A percentile compares a stretch with the other conserved stretches of the same genome.
Evolutionary conservation across 2,113 vertebrate species (phyloP).

Genomic region (Aramus guarauna): DNA sequence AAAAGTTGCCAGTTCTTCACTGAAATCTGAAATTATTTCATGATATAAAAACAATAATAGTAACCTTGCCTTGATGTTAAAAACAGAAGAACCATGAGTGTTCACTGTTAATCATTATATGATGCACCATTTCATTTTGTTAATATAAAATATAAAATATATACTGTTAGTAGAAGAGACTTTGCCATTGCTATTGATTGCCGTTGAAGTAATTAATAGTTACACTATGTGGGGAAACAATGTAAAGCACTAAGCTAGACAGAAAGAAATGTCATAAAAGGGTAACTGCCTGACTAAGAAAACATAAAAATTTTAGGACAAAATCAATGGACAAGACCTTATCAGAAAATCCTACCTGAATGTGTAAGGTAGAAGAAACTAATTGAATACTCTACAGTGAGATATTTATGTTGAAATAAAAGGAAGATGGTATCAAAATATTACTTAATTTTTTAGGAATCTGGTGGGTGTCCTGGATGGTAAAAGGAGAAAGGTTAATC

Average conservation of each 20-base stretch:
- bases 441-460: background rate
- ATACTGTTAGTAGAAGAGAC: background rate
- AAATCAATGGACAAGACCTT: fast-evolving
- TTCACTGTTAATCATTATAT: background rate
- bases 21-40: background rate
- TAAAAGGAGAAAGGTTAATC: background rate
- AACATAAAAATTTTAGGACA: background rate
- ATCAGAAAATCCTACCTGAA: background rate
- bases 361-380: background rate
- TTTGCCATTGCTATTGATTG: background rate
- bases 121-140: background rate
- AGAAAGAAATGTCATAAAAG: background rate
- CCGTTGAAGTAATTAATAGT: background rate
- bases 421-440: background rate
- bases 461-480: background rate
- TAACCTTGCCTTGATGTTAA: background rate
- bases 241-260: background rate
- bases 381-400: background rate
- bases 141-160: background rate
- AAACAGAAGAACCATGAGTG: background rate
- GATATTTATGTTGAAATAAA: background rate
- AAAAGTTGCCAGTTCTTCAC: background rate
- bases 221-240: background rate
- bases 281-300: background rate
- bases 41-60: background rate